Percentiles rank a stretch among this genome's conserved stretches.
phyloP scores from a whole-genome alignment of 2,797 vertebrate genomes.

The Pelobates cultripes region DNA sequence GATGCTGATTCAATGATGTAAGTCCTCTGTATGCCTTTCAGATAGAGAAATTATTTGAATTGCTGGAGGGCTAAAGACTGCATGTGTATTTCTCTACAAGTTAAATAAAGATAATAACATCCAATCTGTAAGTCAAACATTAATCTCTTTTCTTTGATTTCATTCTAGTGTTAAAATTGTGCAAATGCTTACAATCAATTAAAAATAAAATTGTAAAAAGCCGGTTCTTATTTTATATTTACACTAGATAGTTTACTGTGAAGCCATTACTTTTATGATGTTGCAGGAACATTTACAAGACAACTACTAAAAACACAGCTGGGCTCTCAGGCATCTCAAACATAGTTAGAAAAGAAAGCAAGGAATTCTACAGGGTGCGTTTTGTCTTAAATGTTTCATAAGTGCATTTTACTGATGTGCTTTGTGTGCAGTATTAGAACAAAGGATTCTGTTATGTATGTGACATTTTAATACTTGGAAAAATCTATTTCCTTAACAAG shows the following conservation, averaged over 20 bases:
- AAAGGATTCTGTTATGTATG: not conserved
- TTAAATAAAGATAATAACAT: too few relatives aligned
- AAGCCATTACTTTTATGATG: slow-evolving; percentile 15
- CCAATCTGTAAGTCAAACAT: too few relatives aligned
- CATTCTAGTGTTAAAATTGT: too few relatives aligned
- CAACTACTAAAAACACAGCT: slow-evolving; percentile 20
- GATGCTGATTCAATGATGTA: too few relatives aligned
- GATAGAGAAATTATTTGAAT: too few relatives aligned
- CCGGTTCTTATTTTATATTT: not conserved
- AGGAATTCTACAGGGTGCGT: slow-evolving; percentile 17
- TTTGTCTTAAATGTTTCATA: slow-evolving; percentile 37
- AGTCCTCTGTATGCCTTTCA: too few relatives aligned
- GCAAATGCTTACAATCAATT: not conserved
- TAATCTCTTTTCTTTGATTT: too few relatives aligned
- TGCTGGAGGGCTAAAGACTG: too few relatives aligned
- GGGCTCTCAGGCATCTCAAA: slow-evolving; percentile 25
- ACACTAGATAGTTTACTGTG: not conserved
- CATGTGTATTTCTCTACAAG: too few relatives aligned
- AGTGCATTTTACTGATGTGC: slow-evolving; percentile 19
- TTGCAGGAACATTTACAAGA: slow-evolving; percentile 19
- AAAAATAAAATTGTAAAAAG: not conserved
- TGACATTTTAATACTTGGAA: slow-evolving; percentile 27
- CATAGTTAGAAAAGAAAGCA: slow-evolving; percentile 24
- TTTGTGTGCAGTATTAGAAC: not conserved
- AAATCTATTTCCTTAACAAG: too few relatives aligned